Evolutionary conservation across 2,888 invertebrate genomes (phyloP).

Genomic region (Dusona sp.): DNA sequence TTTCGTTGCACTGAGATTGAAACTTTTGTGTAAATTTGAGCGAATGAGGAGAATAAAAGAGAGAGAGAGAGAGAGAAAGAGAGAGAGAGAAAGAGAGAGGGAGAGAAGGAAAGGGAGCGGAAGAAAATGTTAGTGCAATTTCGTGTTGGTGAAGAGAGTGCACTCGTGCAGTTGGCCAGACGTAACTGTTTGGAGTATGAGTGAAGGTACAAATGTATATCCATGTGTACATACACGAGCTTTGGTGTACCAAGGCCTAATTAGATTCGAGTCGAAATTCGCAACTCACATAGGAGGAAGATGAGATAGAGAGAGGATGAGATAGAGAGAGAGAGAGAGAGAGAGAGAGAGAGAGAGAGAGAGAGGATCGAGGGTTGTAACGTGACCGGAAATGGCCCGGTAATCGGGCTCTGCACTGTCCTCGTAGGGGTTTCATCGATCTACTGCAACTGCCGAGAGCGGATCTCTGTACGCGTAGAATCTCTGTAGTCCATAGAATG

Average conservation of each 20-base stretch:
- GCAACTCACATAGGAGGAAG: slow-evolving; percentile 51
- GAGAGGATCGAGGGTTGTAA: slow-evolving; percentile 54
- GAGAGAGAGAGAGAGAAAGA: background rate
- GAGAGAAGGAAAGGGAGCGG: background rate
- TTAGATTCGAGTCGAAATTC: slow-evolving; percentile 63
- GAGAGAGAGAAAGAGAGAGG: background rate
- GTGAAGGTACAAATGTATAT: background rate
- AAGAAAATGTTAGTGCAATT: slow-evolving; percentile 15
- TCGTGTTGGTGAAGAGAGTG: slow-evolving; percentile 26
- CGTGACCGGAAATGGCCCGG: slow-evolving; percentile 65
- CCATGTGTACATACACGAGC: slow-evolving; percentile 12
- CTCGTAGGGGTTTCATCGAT: slow-evolving; percentile 61
- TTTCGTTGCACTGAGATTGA: slow-evolving; percentile 27
- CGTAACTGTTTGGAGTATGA: background rate
- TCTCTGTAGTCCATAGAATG: slow-evolving; percentile 1
- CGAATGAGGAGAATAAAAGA: slow-evolving; percentile 35
- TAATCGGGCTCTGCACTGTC: slow-evolving; percentile 61
- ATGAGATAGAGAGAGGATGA: slow-evolving; percentile 7
- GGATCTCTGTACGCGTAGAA: slow-evolving; percentile 12
- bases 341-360: slow-evolving; percentile 5
- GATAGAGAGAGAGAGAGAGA: too few species aligned
- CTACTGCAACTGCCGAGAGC: slow-evolving; percentile 32
- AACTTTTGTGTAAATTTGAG: slow-evolving; percentile 43
- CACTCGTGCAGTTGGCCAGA: slow-evolving; percentile 9
- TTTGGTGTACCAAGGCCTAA: slow-evolving; percentile 61